phyloP scores from a whole-genome alignment of 2,888 invertebrate genomes.

The Trissolcus brochymenae region DNA sequence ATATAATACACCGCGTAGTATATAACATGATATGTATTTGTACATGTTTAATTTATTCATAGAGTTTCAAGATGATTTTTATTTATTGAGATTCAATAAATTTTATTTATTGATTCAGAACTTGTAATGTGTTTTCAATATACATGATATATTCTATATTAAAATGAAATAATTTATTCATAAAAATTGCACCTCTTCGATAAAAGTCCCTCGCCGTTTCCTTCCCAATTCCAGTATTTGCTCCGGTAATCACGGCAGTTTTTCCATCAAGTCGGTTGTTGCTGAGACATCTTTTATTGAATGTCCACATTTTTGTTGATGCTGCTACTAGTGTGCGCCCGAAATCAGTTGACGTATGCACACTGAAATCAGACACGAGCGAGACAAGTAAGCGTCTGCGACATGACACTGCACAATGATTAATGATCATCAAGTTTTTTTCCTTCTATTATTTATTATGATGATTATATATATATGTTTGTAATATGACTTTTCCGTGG shows the following conservation, averaged over 20 bases:
- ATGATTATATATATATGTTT: not conserved
- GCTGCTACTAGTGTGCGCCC: conserved; percentile 15
- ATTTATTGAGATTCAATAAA: not conserved
- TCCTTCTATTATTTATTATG: too few species aligned
- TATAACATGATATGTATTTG: too few species aligned
- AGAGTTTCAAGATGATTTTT: not conserved
- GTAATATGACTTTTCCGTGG: not conserved
- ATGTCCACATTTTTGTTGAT: conserved; percentile 65
- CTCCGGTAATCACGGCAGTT: conserved; percentile 72
- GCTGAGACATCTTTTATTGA: conserved; percentile 75
- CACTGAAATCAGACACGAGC: conserved; percentile 10
- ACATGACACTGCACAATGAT: too few species aligned
- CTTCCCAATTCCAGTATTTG: conserved; percentile 75
- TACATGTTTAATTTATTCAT: too few species aligned
- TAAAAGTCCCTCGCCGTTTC: conserved; percentile 71
- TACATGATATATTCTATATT: not conserved
- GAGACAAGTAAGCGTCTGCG: not conserved
- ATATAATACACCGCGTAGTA: not conserved
- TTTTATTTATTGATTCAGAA: not conserved
- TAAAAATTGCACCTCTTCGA: conserved; percentile 30
- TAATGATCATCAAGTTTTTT: too few species aligned
- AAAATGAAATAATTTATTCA: not conserved
- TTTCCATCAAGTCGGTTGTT: conserved; percentile 70
- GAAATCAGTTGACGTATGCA: conserved; percentile 12
- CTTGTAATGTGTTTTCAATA: too few species aligned